A percentile compares a stretch with the other conserved stretches of the same genome.
phyloP scores from a whole-genome alignment of 2,797 vertebrate genomes.

The Anabacerthia variegaticeps region DNA sequence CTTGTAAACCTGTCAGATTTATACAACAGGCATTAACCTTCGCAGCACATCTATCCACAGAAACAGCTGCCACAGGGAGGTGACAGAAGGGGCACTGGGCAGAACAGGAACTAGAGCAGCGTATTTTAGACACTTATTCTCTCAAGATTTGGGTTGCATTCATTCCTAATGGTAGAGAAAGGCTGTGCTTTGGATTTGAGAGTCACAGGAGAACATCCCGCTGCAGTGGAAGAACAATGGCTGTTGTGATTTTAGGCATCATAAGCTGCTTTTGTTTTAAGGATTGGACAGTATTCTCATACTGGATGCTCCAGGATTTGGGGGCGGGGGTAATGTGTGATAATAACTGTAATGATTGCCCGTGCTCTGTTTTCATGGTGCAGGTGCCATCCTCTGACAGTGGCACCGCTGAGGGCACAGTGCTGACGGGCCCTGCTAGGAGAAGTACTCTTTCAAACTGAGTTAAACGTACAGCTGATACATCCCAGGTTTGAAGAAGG shows the following conservation, averaged over 20 bases:
- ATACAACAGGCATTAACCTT: neutral
- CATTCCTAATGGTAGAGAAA: rapidly evolving
- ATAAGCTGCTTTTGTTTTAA: neutral
- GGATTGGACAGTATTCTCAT: too few relatives aligned
- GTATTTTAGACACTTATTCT: neutral
- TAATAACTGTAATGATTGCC: neutral
- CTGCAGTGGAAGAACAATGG: neutral
- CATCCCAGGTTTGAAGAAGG: rapidly evolving
- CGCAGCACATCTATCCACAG: neutral
- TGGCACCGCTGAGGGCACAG: neutral
- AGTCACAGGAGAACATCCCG: rapidly evolving
- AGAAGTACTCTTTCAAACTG: neutral
- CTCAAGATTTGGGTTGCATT: neutral
- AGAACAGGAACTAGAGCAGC: neutral
- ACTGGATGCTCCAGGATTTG: neutral
- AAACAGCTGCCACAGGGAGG: too few relatives aligned
- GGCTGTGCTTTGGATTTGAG: neutral
- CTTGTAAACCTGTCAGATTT: neutral
- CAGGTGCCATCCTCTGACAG: neutral
- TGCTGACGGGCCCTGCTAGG: neutral
- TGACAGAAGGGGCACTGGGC: neutral
- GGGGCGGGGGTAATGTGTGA: neutral
- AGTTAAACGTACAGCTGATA: neutral
- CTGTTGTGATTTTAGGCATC: neutral
- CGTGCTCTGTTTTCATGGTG: rapidly evolving